Evolutionary conservation across 2,797 vertebrate species (phyloP).

Genomic region (Siniperca obscura): DNA sequence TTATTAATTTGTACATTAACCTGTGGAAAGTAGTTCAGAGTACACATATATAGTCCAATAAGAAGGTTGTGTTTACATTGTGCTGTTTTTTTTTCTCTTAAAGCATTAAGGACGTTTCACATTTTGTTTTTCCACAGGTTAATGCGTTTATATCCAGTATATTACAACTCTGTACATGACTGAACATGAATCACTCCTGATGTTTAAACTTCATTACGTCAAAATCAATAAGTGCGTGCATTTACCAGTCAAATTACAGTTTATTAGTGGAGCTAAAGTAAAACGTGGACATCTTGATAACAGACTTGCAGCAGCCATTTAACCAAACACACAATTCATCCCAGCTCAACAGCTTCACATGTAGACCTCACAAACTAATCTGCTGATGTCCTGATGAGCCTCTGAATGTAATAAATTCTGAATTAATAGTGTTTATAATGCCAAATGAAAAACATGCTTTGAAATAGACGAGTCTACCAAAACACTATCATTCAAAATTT

Average conservation of each 20-base stretch:
- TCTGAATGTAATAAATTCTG: not conserved
- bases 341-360: not conserved
- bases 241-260: not conserved
- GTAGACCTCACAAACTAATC: not conserved
- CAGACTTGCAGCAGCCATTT: not conserved
- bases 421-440: not conserved
- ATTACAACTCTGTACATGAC: not conserved
- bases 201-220: conserved; percentile 27
- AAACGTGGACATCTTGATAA: conserved; percentile 9
- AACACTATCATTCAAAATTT: not conserved
- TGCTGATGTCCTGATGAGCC: not conserved
- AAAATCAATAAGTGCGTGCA: not conserved
- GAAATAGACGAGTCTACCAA: not conserved
- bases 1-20: conserved; percentile 44
- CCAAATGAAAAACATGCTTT: not conserved
- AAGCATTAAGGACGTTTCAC: not conserved
- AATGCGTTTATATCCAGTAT: not conserved
- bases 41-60: not conserved
- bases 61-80: not conserved
- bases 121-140: conserved; percentile 13
- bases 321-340: not conserved
- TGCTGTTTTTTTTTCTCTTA: not conserved
- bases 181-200: not conserved
- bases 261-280: conserved; percentile 3
- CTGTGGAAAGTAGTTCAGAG: conserved; percentile 37